Evolutionary conservation across 2,113 vertebrate genomes (phyloP).

Genomic region (Hirundichthys speculiger): DNA sequence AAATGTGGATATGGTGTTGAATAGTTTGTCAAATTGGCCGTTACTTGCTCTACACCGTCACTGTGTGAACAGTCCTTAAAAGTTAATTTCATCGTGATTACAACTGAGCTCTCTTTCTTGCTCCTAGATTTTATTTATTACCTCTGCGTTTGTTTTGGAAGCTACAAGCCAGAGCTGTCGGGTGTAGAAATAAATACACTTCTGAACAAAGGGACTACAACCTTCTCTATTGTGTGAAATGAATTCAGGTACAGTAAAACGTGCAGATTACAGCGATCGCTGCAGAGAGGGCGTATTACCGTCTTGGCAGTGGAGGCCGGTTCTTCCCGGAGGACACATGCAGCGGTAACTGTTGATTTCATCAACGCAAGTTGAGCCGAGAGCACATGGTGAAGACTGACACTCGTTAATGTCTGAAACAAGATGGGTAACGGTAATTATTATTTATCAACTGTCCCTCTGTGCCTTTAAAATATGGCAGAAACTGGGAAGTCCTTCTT

Average conservation of each 20-base stretch:
- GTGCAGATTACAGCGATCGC: neutral
- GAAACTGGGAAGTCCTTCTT: neutral
- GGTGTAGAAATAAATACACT: neutral
- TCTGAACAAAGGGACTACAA: neutral
- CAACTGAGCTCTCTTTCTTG: neutral
- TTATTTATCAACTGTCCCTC: neutral
- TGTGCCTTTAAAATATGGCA: neutral
- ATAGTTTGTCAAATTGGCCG: too few relatives aligned
- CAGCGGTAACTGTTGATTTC: slow-evolving; percentile 90
- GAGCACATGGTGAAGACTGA: slow-evolving; percentile 90
- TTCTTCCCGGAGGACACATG: slow-evolving; percentile 83
- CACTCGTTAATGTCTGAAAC: slow-evolving; percentile 90
- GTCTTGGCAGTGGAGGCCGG: slow-evolving; percentile 87
- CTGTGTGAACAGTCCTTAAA: too few relatives aligned
- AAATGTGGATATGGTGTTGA: too few relatives aligned
- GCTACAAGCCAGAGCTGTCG: neutral
- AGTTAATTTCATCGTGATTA: neutral
- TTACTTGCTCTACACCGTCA: too few relatives aligned
- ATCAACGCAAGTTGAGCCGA: slow-evolving; percentile 88
- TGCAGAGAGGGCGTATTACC: slow-evolving; percentile 68
- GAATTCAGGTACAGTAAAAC: neutral
- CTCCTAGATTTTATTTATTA: neutral
- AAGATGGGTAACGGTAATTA: neutral
- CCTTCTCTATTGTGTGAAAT: neutral
- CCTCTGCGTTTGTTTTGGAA: neutral